A percentile compares a stretch with the other conserved stretches of the same genome.
phyloP scores from a whole-genome alignment of 2,888 invertebrate genomes.

The Drosophila siamana region DNA sequence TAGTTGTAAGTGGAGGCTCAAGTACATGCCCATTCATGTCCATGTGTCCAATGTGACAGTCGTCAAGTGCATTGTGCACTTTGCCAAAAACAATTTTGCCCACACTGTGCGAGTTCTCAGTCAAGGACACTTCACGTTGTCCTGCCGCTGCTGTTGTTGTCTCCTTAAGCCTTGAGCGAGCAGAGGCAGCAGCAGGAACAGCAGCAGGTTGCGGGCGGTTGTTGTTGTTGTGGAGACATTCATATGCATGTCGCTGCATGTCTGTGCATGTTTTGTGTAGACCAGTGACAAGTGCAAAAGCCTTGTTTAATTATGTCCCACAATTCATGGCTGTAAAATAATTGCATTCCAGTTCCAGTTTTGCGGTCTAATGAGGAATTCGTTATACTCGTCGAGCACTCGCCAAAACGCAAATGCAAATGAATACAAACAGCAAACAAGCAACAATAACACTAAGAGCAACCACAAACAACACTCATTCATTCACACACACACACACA shows the following conservation, averaged over 20 bases:
- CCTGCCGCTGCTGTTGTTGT: constrained; percentile 4
- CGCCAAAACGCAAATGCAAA: constrained; percentile 10
- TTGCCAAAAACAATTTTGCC: constrained; percentile 77
- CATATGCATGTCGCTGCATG: constrained; percentile 36
- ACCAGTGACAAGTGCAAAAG: constrained; percentile 61
- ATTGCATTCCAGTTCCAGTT: constrained; percentile 37
- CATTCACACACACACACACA: not conserved
- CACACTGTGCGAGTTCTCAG: constrained; percentile 33
- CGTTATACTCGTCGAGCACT: constrained; percentile 11
- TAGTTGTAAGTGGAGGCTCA: constrained; percentile 14
- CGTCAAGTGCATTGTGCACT: constrained; percentile 80
- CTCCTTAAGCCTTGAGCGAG: not conserved
- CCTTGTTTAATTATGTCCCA: constrained; percentile 69
- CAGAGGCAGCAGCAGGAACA: no score
- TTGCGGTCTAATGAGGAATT: constrained; percentile 43
- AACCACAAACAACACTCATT: no score
- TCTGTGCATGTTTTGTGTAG: constrained; percentile 28
- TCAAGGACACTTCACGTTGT: constrained; percentile 66
- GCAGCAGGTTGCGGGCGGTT: not conserved
- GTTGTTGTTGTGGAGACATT: constrained; percentile 7
- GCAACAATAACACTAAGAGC: not conserved
- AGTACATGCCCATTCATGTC: constrained; percentile 34
- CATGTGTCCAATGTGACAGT: constrained; percentile 61
- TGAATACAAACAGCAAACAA: constrained; percentile 1
- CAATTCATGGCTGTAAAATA: constrained; percentile 52